These are phyloP conservation scores for Cherax destructor DNA, from an alignment of 1,140 invertebrate genomes.

Conservation along the genomic window DNA sequence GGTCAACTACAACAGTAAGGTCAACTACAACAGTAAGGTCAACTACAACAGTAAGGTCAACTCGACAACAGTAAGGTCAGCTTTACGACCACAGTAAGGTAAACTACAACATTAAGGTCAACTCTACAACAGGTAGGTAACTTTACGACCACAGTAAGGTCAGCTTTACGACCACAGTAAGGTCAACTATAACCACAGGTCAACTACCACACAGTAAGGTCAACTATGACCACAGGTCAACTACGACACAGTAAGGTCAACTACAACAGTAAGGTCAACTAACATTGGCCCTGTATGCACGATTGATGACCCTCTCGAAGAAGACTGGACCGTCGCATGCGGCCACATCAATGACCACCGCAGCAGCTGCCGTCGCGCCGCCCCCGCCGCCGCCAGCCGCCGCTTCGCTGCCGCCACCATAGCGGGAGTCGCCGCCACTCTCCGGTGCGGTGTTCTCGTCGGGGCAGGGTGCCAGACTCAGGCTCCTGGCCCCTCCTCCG, in stretches of 20 bases:
- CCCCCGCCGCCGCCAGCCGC: not conserved
- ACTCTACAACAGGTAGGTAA: too few relatives aligned
- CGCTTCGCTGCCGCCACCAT: not conserved
- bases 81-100: too few relatives aligned
- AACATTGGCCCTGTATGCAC: slow-evolving; percentile 79
- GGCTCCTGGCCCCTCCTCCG: too few relatives aligned
- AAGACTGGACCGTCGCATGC: slow-evolving; percentile 91
- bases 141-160: too few relatives aligned
- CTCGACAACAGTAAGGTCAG: too few relatives aligned
- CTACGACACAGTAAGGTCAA: not conserved
- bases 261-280: not conserved
- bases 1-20: too few relatives aligned
- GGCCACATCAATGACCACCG: slow-evolving; percentile 81
- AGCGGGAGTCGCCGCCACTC: too few relatives aligned
- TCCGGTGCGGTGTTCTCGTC: not conserved
- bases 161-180: not conserved
- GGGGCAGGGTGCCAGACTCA: not conserved
- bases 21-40: too few relatives aligned
- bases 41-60: too few relatives aligned
- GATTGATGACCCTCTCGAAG: slow-evolving; percentile 86
- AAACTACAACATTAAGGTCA: too few relatives aligned
- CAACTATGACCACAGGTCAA: not conserved
- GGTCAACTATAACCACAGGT: too few relatives aligned
- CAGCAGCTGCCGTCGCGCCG: slow-evolving; percentile 31
- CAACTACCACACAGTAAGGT: not conserved